Evolutionary conservation across 2,888 invertebrate species (phyloP), one percentile per base, ranked within the genome.

Genomic region (Leucophenga montana): DNA sequence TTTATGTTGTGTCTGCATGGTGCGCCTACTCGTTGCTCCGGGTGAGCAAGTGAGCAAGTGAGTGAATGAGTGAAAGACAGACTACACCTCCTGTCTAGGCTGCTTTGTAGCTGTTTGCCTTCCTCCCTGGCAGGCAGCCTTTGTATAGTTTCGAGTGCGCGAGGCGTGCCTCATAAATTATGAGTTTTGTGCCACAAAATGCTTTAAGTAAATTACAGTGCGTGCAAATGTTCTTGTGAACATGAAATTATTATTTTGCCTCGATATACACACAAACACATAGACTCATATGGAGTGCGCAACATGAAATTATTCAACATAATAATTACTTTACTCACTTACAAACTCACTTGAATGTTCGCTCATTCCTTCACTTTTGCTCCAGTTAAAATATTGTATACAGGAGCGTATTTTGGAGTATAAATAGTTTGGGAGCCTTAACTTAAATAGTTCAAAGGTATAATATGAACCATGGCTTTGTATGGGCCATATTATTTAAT

Each of bases 211-310:
- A 82, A 82, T 85, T 82, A 82, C 82, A 82, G 82, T 82, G 82
- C 85, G 82, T 82, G 82, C 85, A 82, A 82, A 82, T 82, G 84
- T 85, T 84, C 82, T 85, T 82, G 82, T 85, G 82, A 82, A 82
- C 82, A 82, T 83, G 82, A 73, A 82, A 85, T 82, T 82, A 82
- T 82, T 68, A 85, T 79, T 77, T 75, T 66, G 85, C 75, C 76
- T 48, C 67, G 73, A 69, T 73, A 75, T 75, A 70, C 72, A 39
- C 65, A 65, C 16, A 48, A 61, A 70, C 69, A 56, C 68, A 57
- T 61, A 66, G 62, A 70, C 71, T 69, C 67, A 75, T 16, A 44
- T 16, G 8, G 11, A 11, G 27, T 9, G 27, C 56, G 22, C 31
- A 22, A 27, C 56, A 56, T 22, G 22, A 48, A 64, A 64, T 64